These are phyloP conservation scores for Onychorhynchus coronatus DNA, from an alignment of 2,113 vertebrate genomes.

Conservation along the genomic window DNA sequence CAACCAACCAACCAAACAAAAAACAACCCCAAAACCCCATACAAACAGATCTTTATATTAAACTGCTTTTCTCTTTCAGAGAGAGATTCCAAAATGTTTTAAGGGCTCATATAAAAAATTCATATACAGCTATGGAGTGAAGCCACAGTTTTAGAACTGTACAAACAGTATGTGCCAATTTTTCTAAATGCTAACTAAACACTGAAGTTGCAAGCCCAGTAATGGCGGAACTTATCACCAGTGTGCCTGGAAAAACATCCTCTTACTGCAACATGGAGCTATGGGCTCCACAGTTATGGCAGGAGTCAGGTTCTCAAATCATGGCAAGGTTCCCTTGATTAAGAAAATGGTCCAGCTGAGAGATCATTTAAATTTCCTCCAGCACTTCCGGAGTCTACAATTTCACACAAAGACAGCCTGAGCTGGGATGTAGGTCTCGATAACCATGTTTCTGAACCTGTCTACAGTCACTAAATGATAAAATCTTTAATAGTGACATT, in stretches of 20 bases:
- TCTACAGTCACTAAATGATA: neutral
- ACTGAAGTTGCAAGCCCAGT: neutral
- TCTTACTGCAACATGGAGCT: neutral
- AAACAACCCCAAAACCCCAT: neutral
- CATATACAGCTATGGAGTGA: neutral
- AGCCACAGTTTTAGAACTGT: neutral
- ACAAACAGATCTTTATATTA: neutral
- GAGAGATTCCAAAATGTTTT: neutral
- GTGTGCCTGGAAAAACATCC: neutral
- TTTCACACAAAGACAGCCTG: neutral
- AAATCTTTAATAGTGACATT: neutral
- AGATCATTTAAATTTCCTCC: neutral
- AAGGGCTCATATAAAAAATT: neutral
- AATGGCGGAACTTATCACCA: neutral
- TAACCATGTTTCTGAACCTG: neutral
- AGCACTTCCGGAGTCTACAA: neutral
- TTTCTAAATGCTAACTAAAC: neutral
- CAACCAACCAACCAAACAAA: no score
- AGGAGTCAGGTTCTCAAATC: neutral
- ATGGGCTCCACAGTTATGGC: neutral
- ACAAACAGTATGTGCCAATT: neutral
- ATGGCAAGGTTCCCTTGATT: neutral
- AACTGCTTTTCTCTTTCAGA: neutral
- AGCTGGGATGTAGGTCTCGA: neutral
- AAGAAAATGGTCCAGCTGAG: neutral